Base-by-base conservation (phyloP, 1,140 invertebrate species). In the Diorhabda sublineata region DNA sequence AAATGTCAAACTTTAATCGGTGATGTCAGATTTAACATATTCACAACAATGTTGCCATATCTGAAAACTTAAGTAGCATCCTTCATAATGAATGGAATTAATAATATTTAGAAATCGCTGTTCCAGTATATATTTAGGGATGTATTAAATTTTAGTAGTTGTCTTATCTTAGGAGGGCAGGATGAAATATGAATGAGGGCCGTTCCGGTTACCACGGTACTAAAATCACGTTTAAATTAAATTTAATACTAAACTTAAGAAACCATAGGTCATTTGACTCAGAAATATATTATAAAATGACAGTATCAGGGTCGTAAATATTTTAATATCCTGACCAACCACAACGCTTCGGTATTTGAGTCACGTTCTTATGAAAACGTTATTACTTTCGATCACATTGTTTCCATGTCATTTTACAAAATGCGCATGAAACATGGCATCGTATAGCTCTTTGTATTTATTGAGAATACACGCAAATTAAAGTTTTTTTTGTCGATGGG, bases 311-410 rank as follows among this genome's bases (percentile, higher is more conserved):
- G 60, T 43, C 43, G 8, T 44, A 61, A 61, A 61, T 61, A 61
- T 42, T 43, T n/a, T 43, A 42, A 61, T 43, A 61, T 61, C 60
- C 7, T 61, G 26, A 44, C 60, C 60, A 61, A 44, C 60, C 60
- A 61, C 60, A 61, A 42, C 44, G 60, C 41, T 61, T 42, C 1
- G 60, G 60, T 43, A 61, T 61, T 61, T 61, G 8, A 61, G 60
- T 61, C 60, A 61, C 60, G 60, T 43, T 61, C 60, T 43, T 61
- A 61, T 61, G 60, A 61, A 61, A 61, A 61, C 60, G 41, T 61
- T 61, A 61, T 61, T 43, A 61, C 60, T 61, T 61, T 61, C 60
- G 42, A 61, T 61, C 44, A 61, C 60, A 61, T 61, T 61, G 60
- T 61, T 61, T 61, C 42, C 41, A 61, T 61, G 60, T 43, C 60